These are phyloP conservation scores for Glyptemys insculpta DNA, from an alignment of 2,797 vertebrate species.

Conservation along the genomic window DNA sequence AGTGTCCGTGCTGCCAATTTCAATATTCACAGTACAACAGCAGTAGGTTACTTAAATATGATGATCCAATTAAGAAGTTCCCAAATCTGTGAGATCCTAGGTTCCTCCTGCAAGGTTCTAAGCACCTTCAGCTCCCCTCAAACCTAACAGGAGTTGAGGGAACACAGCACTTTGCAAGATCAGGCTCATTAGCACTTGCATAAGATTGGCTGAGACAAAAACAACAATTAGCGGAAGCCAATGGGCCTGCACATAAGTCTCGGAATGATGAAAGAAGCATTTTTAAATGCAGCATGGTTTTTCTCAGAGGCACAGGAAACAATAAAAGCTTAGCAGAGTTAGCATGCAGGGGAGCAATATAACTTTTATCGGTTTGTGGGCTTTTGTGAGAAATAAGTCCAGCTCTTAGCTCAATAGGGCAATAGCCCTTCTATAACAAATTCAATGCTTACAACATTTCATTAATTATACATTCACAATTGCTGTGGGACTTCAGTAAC, in stretches of 20 bases:
- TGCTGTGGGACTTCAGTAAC: neutral
- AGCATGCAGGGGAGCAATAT: conserved; percentile 54
- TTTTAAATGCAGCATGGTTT: conserved; percentile 44
- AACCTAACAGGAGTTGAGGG: neutral
- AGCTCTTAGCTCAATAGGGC: too few species aligned
- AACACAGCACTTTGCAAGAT: neutral
- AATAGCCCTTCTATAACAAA: too few species aligned
- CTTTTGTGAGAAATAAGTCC: conserved; percentile 58
- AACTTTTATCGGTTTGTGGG: conserved; percentile 62
- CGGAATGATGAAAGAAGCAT: conserved; percentile 45
- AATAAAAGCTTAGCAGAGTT: conserved; percentile 65
- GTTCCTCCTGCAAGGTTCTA: neutral
- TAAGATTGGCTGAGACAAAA: conserved; percentile 10
- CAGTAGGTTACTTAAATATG: neutral
- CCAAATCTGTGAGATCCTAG: neutral
- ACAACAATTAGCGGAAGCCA: neutral
- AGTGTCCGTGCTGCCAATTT: conserved; percentile 12
- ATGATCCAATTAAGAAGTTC: neutral
- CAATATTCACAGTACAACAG: neutral
- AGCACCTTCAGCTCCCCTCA: neutral
- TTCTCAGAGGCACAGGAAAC: conserved; percentile 66
- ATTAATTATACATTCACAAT: neutral
- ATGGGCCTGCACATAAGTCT: neutral
- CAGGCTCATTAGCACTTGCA: conserved; percentile 3
- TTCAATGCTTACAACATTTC: conserved; percentile 1